Base-by-base conservation (phyloP, 2,888 invertebrate genomes). In the Drosophila glabriapex region DNA sequence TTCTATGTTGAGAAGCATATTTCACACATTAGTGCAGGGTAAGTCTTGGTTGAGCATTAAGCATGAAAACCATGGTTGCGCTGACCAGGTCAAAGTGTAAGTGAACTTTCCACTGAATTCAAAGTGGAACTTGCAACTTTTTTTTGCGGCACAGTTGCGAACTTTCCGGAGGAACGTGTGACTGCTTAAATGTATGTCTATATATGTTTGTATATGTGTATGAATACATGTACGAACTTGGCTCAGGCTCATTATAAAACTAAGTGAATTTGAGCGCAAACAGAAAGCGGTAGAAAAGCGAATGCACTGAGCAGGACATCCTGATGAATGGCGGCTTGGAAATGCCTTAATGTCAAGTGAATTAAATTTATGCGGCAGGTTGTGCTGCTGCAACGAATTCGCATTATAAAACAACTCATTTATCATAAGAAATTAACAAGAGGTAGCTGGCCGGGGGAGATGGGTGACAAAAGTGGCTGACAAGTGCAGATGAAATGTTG, bases 401-500 rank as follows among this genome's bases (percentile, higher is more conserved):
- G 86, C 83, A 90, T 76, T 89, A 76, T 88, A 73, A 75, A 78
- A 78, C 73, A 88, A 82, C 85, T 88, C 87, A 87, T 87, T 87
- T 90, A 87, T 87, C 87, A 87, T 88, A 85, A 89, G 79, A 75
- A 61, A 46, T 46, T 25, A 53, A 63, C 67, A 71, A 55, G 67
- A 35, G 50, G 16, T 28, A 16, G 25, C 5, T 33, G 59, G 25
- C 31, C 28, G 12, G 35, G 37, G 46, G 16, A 19, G 14, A 28
- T 55, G 68, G 66, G 63, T 62, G 68, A 84, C 82, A 80, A 87
- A 85, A 87, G 83, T 74, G 75, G 73, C 90, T 87, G 91, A 90
- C 87, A 87, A 87, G 90, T 87, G 87, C 87, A 87, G 87, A 91
- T 91, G 87, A 91, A 90, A 91, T 80, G 91, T 82, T 87, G 90